phyloP scores from a whole-genome alignment of 2,113 vertebrate species.

The Entomyzon cyanotis region DNA sequence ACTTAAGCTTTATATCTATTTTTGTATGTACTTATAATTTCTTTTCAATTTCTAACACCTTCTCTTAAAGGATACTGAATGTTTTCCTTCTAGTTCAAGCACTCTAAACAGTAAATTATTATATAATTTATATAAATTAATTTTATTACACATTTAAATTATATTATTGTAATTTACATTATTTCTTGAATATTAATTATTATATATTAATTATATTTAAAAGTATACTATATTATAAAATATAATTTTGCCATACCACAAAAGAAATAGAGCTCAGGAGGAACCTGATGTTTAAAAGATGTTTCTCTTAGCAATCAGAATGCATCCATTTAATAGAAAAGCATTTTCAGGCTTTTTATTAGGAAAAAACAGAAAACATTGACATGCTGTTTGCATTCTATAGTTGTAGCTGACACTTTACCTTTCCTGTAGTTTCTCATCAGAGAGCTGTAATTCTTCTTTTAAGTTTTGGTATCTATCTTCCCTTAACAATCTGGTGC shows the following conservation, averaged over 20 bases:
- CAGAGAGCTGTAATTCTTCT: constrained; percentile 82
- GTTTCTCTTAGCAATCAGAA: neutral
- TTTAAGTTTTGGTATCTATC: constrained; percentile 89
- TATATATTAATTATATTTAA: too few species aligned
- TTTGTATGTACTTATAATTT: neutral
- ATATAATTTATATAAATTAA: too few species aligned
- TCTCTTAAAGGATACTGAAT: neutral
- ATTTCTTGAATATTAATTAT: too few species aligned
- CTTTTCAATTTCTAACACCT: neutral
- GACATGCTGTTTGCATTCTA: neutral
- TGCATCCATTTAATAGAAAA: neutral
- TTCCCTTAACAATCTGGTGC: constrained; percentile 86
- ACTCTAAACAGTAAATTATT: neutral
- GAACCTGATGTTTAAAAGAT: neutral
- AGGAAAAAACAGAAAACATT: neutral
- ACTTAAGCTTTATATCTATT: neutral
- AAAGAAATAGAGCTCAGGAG: neutral
- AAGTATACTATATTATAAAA: neutral
- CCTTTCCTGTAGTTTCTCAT: constrained; percentile 86
- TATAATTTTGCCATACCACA: neutral
- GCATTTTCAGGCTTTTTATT: neutral
- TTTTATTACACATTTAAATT: too few species aligned
- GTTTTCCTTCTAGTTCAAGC: neutral
- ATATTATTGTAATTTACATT: too few species aligned
- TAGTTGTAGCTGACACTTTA: constrained; percentile 9